Conservation (phyloP, 2,888 invertebrate species). For the Mongoloraphidia duomilia region DNA sequence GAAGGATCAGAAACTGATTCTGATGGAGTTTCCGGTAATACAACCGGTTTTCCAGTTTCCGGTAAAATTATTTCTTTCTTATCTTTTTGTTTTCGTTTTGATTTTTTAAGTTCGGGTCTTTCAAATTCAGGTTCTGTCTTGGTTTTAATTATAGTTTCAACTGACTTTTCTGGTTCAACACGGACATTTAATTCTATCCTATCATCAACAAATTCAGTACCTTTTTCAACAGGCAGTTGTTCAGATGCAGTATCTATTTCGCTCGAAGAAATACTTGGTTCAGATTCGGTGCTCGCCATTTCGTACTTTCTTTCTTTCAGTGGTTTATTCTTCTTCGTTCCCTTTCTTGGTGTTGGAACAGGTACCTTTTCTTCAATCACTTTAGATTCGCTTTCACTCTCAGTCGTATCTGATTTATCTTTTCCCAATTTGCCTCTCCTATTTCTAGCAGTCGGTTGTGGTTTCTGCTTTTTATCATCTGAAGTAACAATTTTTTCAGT, state of each 20-base stretch:
- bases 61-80: neutral
- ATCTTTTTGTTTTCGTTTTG: slow-evolving; percentile 5
- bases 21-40: slow-evolving; percentile 5
- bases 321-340: neutral
- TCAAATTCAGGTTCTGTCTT: neutral
- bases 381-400: neutral
- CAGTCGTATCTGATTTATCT: too few species aligned
- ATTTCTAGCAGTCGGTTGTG: neutral
- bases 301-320: neutral
- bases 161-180: neutral
- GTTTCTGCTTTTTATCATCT: slow-evolving; percentile 2
- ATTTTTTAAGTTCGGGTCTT: neutral
- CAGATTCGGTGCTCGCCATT: too few species aligned
- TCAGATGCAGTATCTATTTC: neutral
- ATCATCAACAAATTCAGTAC: neutral
- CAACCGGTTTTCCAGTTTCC: slow-evolving; percentile 1
- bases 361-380: neutral
- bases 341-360: slow-evolving; percentile 5
- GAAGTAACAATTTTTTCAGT: slow-evolving; percentile 2
- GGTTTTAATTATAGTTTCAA: neutral
- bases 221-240: neutral
- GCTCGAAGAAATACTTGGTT: too few species aligned
- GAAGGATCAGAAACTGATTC: slow-evolving; percentile 8
- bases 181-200: slow-evolving; percentile 3
- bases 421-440: neutral